These are phyloP conservation scores for Indicator maculatus DNA, from an alignment of 2,113 vertebrate genomes.

Conservation along the genomic window DNA sequence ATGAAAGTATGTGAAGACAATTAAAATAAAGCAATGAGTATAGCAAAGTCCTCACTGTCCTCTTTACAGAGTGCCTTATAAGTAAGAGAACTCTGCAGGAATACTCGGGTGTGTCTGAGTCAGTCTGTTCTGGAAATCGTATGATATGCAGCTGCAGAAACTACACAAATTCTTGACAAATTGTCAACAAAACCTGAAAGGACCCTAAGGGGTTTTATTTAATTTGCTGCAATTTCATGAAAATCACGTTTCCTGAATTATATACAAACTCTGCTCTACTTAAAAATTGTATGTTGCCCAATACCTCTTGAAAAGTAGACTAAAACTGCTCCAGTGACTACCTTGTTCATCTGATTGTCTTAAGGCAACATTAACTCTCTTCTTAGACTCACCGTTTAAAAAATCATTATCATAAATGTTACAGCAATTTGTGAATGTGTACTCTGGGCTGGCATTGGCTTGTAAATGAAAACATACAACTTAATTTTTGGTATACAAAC, in stretches of 20 bases:
- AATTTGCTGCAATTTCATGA: conserved; percentile 12
- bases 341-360: neutral
- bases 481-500: neutral
- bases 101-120: conserved; percentile 30
- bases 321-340: neutral
- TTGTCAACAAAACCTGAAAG: neutral
- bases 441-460: neutral
- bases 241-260: conserved; percentile 10
- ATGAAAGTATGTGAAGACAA: neutral
- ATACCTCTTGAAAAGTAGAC: neutral
- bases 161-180: neutral
- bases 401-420: neutral
- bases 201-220: neutral
- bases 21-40: neutral
- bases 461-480: neutral
- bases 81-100: conserved; percentile 21
- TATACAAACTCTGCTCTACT: neutral
- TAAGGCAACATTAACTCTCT: neutral
- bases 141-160: conserved; percentile 26
- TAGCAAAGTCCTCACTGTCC: neutral
- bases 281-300: neutral
- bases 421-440: neutral
- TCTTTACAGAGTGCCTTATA: neutral
- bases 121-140: neutral
- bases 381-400: neutral